These are phyloP conservation scores for Drosophila busckii DNA, from an alignment of 1,140 invertebrate species.

Conservation along the genomic window DNA sequence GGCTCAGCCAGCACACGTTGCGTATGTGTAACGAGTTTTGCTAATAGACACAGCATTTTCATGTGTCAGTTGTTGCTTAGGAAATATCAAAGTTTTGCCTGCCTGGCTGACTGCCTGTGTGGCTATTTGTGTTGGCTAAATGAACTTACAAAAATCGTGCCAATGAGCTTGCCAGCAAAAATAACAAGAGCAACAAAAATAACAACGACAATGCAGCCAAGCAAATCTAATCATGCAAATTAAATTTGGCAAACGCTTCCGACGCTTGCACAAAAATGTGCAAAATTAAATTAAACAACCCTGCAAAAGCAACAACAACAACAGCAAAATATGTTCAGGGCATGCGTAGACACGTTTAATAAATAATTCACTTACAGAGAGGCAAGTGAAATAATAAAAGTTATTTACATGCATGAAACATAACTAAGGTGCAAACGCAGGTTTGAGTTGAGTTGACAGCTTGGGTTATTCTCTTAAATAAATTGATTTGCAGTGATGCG, in stretches of 20 bases:
- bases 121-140: conserved; percentile 32
- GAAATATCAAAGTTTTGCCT: conserved; percentile 14
- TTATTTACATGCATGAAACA: no score
- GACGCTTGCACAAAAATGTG: conserved; percentile 71
- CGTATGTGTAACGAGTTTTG: conserved; percentile 61
- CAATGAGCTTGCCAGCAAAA: conserved; percentile 57
- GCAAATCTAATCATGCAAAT: conserved; percentile 76
- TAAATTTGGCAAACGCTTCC: conserved; percentile 72
- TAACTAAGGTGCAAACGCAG: no score
- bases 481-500: no score
- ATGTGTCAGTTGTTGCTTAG: conserved; percentile 51
- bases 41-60: conserved; percentile 17
- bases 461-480: no score
- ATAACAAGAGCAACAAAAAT: background rate
- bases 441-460: no score
- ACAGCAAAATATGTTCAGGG: conserved; percentile 7
- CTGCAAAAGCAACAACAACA: conserved; percentile 43
- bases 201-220: conserved; percentile 54
- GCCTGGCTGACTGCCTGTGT: background rate
- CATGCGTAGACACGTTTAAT: no score
- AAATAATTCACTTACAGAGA: no score
- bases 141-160: conserved; percentile 73
- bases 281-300: conserved; percentile 76
- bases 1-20: conserved; percentile 15
- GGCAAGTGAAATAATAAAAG: no score